Conservation (phyloP, 1,140 invertebrate genomes). For the Ostrea denselamellosa region DNA sequence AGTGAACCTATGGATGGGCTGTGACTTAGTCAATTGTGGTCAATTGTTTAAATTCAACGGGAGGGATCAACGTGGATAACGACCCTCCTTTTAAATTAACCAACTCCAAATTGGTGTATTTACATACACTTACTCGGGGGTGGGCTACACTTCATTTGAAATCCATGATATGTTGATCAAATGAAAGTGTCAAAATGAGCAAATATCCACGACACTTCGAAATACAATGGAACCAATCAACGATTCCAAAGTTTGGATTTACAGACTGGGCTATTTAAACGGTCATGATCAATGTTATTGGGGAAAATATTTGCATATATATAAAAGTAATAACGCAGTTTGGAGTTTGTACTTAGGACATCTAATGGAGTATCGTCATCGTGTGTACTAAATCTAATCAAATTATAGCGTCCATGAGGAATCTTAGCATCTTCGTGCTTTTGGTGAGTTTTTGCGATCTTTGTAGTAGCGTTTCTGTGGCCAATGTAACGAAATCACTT, state of each 20-base stretch:
- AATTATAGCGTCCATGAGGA: background rate
- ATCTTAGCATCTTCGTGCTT: background rate
- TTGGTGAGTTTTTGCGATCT: background rate
- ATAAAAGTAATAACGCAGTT: background rate
- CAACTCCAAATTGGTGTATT: background rate
- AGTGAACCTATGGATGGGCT: background rate
- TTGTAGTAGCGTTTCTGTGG: background rate
- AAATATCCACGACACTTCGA: background rate
- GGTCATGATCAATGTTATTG: slow-evolving; percentile 26
- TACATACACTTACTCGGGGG: slow-evolving; percentile 13
- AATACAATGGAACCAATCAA: slow-evolving; percentile 28
- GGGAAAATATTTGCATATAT: slow-evolving; percentile 30
- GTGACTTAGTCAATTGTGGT: background rate
- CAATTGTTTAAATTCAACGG: background rate
- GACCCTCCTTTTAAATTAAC: background rate
- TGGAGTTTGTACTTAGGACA: background rate
- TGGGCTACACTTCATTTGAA: background rate
- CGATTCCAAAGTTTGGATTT: slow-evolving; percentile 23
- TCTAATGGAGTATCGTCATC: background rate
- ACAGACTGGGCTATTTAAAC: slow-evolving; percentile 24
- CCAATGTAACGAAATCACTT: slow-evolving; percentile 13
- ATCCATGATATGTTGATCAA: slow-evolving; percentile 25
- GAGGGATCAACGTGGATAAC: background rate
- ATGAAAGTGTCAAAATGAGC: background rate
- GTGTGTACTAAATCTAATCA: background rate